phyloP scores from a whole-genome alignment of 2,797 vertebrate species.

The Amblyraja radiata region DNA sequence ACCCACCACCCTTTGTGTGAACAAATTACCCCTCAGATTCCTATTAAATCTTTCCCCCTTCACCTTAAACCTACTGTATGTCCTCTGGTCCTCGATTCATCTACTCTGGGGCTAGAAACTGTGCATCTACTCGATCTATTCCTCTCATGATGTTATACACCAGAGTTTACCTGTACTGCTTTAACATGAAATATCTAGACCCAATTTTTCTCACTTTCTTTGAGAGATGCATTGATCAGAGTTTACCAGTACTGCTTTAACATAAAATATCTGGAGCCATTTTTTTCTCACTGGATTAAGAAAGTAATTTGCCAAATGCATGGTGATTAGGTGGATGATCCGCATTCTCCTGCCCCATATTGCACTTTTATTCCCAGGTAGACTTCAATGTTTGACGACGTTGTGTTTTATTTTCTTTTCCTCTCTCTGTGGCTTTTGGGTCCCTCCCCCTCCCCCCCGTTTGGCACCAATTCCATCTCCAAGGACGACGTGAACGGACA shows the following conservation, averaged over 20 bases:
- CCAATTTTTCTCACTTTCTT: background rate
- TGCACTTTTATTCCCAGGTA: background rate
- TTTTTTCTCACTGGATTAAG: background rate
- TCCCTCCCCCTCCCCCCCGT: conserved; percentile 16
- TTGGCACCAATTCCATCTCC: conserved; percentile 47
- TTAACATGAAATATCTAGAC: background rate
- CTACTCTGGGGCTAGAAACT: too few species aligned
- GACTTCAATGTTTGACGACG: background rate
- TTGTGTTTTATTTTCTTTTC: background rate
- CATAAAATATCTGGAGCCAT: background rate
- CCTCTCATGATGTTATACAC: too few species aligned
- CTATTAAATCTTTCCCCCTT: too few species aligned
- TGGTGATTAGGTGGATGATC: background rate
- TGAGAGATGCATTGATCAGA: background rate
- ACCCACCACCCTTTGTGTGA: too few species aligned
- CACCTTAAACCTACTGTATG: too few species aligned
- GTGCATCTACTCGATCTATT: too few species aligned
- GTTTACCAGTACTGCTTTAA: background rate
- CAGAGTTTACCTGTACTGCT: background rate
- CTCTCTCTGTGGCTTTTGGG: background rate
- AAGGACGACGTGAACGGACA: conserved; percentile 73
- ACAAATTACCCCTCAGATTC: too few species aligned
- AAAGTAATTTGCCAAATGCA: background rate
- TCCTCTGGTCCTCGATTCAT: too few species aligned
- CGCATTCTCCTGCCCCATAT: too few species aligned